Base-by-base conservation (phyloP, 2,113 vertebrate genomes). In the Carollia perspicillata region DNA sequence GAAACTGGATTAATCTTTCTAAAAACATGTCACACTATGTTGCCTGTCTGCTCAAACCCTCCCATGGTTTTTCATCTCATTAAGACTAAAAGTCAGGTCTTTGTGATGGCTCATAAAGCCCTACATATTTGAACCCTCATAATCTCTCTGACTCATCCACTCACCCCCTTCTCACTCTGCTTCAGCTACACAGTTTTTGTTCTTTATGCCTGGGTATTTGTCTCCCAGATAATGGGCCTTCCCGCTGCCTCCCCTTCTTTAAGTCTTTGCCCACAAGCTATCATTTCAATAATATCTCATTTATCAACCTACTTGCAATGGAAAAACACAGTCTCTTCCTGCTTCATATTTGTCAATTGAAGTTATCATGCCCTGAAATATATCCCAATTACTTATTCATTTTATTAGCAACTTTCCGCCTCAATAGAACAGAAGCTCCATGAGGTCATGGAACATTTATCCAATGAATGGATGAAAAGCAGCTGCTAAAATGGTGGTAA, bases 41-140 rank as follows among this genome's bases (percentile, higher is more conserved):
- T 33, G 69, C 6, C 51, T 49, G 44, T 77, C 23, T 49, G 84
- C 58, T 89, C 66, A 74, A 66, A 60, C 30, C 26, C 51, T 66
- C 71, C 55, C 35, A 13, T 40, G 72, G 40, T 40, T 92, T 44
- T 85, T 92, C 75, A 93, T 75, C 66, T 96, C 90, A 87, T 96
- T 96, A 95, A 93, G 74, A 75, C 30, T 87, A 33, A 60, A 93
- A 89, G 60, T 47, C 12, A 51, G 28, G 22, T 42, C 69, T 78
- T 51, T 63, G 26, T 33, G n/a, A 69, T 40, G 37, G 30, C 11
- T 60, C 13, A 28, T 14, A 44, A 69, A 78, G 17, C 17, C 30
- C 80, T 37, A 5, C 3, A 2, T 74, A 17, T 44, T 30, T 55
- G 84, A 58, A 49, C 8, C 22, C 79, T 58, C 5, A 17, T 12